Base-by-base conservation (phyloP, 2,888 invertebrate species). In the Cerastoderma edule region DNA sequence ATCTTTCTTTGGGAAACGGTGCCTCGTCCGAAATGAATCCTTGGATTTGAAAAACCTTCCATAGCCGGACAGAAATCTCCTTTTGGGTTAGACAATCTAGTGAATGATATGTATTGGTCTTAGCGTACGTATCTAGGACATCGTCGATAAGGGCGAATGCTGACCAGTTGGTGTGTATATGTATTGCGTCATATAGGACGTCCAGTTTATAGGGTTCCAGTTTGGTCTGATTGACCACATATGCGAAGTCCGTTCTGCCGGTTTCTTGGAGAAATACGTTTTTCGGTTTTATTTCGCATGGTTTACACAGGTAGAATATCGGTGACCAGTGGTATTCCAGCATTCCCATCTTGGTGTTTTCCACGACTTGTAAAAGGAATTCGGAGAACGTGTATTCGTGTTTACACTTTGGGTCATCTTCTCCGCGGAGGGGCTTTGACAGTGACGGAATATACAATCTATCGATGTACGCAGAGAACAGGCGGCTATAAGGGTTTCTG, bases 11-110 rank as follows among this genome's bases (percentile, higher is more conserved):
- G 2, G 69, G 69, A 30, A 69, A 35, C 22, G 22, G 24, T n/a
- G 35, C 57, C 13, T 32, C n/a, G 4, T 60, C 50, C 30, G 32
- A 30, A 19, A 69, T 63, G 33, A 19, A 35, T 0, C 69, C 69
- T 33, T 69, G 69, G 2, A 69, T 48, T 24, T 69, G 60, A 33
- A 69, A 54, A 16, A 50, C 32, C n/a, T 48, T 60, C 69, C 69
- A 69, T 5, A 69, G 24, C 2, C 67, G 22, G n/a, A 28, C 22
- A 8, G 28, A n/a, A 16, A 56, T 28, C 13, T 39, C 33, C 6
- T 33, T 22, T 22, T 13, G 4, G 0, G 35, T 56, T 44, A 39
- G 54, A 39, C 67, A 67, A 28, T 56, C 67, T 57, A 57, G 33
- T 19, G 57, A 8, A 6, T 33, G n/a, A n/a, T 32, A 32, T 16